Evolutionary conservation across 2,113 vertebrate species (phyloP).

Genomic region (Carassius auratus): DNA sequence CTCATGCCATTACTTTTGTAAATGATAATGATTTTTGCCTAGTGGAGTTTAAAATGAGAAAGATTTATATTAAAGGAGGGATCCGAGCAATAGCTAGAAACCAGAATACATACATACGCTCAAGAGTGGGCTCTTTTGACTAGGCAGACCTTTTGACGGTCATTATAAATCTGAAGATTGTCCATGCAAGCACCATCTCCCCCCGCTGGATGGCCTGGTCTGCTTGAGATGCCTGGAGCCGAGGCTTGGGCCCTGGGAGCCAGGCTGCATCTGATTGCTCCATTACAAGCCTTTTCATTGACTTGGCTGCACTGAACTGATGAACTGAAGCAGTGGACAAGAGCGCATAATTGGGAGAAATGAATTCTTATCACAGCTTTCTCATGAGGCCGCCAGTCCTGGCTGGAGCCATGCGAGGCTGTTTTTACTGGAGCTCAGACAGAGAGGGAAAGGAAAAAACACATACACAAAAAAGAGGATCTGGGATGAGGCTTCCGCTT

Average conservation of each 20-base stretch:
- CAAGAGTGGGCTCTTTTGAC: too few relatives aligned
- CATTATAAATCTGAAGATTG: slow-evolving; percentile 64
- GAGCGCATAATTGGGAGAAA: slow-evolving; percentile 88
- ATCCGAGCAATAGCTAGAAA: neutral
- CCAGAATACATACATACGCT: neutral
- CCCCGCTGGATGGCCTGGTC: slow-evolving; percentile 63
- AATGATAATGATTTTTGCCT: neutral
- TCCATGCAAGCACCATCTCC: slow-evolving; percentile 51
- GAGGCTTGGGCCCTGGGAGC: slow-evolving; percentile 71
- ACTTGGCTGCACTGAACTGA: slow-evolving; percentile 83
- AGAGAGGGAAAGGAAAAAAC: slow-evolving; percentile 6
- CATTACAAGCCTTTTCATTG: slow-evolving; percentile 88
- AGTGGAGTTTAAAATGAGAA: neutral
- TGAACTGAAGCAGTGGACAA: slow-evolving; percentile 91
- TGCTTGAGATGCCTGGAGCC: slow-evolving; percentile 67
- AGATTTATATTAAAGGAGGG: neutral
- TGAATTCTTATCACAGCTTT: slow-evolving; percentile 89
- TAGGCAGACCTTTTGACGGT: slow-evolving; percentile 51
- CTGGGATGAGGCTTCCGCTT: slow-evolving; percentile 53
- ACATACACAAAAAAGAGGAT: neutral
- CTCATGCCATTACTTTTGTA: neutral
- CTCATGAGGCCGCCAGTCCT: slow-evolving; percentile 75
- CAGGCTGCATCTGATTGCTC: slow-evolving; percentile 84
- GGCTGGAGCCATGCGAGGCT: slow-evolving; percentile 67
- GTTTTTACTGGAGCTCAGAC: slow-evolving; percentile 41